Base-by-base conservation (phyloP, 2,113 vertebrate genomes). In the Dolichotis patagonum region DNA sequence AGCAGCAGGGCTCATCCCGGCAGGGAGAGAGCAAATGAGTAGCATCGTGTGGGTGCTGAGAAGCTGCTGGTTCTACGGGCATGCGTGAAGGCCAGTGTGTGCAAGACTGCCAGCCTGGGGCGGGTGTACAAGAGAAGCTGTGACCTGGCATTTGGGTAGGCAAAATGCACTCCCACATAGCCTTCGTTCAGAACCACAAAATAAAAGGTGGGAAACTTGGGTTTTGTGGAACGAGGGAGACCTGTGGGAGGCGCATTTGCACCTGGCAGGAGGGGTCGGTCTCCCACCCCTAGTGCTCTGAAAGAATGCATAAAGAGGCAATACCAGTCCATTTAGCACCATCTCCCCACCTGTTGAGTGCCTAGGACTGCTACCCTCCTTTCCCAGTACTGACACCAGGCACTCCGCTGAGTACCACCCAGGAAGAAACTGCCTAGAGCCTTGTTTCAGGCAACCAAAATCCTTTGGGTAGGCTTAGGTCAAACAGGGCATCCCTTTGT, bases 401-500 rank as follows among this genome's bases (percentile, higher is more conserved):
- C 38, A 83, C 52, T 81, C 69, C 12, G 24, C 6, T 49, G 22
- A 62, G 22, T 16, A 52, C 32, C 38, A 20, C 38, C 73, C 77
- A 5, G 41, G 84, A 67, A 73, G 67, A 87, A 80, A 75, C 7
- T 90, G 43, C 87, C 83, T 62, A 95, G 30, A 88, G 41, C 75
- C 82, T 75, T 65, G 38, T 62, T 80, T 94, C 67, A 35, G 43
- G n/a, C 63, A 82, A 24, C 73, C 73, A 75, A 71, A 63, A 7
- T 49, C 71, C 86, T 38, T 19, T 62, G n/a, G 73, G 58, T 63
- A 88, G 82, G 54, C 67, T 90, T 69, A 80, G 52, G 63, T 75
- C 95, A 95, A 65, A 49, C 56, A 63, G 73, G 80, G 63, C 78
- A 85, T 49, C 85, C 65, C 82, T 93, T 97, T 97, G 97, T 98